Evolutionary conservation across 2,888 invertebrate genomes (phyloP).

Genomic region (Acleris laterana): DNA sequence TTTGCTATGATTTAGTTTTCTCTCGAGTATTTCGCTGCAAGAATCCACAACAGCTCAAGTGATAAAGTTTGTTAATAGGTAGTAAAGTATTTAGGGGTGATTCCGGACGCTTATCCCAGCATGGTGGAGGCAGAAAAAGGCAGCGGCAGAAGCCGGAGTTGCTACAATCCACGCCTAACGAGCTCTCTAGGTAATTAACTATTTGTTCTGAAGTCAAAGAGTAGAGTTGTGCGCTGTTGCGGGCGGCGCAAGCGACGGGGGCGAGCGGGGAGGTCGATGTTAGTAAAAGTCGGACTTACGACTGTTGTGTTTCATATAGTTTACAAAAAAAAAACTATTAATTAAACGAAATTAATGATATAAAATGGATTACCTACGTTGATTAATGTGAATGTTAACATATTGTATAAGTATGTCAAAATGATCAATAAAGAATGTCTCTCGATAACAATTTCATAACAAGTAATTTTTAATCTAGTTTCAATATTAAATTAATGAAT

Average conservation of each 20-base stretch:
- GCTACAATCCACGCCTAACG: constrained; percentile 75
- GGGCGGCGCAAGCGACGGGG: constrained; percentile 42
- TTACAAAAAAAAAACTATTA: too few species aligned
- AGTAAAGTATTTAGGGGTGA: constrained; percentile 12
- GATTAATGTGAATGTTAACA: too few species aligned
- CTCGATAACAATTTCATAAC: too few species aligned
- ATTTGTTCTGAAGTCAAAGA: constrained; percentile 79
- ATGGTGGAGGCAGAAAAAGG: constrained; percentile 49
- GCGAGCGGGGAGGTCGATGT: constrained; percentile 8
- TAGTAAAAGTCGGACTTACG: too few species aligned
- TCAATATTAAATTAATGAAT: too few species aligned
- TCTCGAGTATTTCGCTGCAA: neutral
- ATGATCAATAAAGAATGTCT: too few species aligned
- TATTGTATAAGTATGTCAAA: too few species aligned
- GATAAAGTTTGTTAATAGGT: constrained; percentile 1
- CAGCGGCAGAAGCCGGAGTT: constrained; percentile 49
- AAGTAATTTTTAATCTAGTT: too few species aligned
- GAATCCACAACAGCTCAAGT: constrained; percentile 6
- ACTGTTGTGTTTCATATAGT: too few species aligned
- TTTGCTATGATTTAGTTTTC: too few species aligned
- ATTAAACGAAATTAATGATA: too few species aligned
- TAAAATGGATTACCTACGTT: too few species aligned
- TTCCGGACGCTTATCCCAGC: neutral
- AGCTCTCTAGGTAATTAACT: constrained; percentile 79
- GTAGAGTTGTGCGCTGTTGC: constrained; percentile 59